Evolutionary conservation across 2,113 vertebrate genomes (phyloP), one percentile per base, ranked within the genome.

Genomic region (Sceloporus tristichus): DNA sequence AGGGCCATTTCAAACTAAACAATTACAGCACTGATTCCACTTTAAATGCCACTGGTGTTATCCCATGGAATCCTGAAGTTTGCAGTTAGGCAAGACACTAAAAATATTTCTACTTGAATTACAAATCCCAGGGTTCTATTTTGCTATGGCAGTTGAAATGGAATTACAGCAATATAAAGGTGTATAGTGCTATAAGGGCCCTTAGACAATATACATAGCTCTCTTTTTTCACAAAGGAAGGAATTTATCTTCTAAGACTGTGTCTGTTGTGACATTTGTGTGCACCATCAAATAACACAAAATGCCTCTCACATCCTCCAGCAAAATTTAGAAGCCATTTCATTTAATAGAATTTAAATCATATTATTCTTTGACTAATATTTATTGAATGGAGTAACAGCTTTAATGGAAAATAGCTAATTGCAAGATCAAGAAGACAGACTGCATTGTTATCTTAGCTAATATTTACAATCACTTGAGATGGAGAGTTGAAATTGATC

Each of bases 401-500:
- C 29, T 34, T 27, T 54, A 56, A 79, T 71, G n/a, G 11, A 86
- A 79, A 54, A 11, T 9, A 78, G 70, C 40, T 42, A 56, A 78
- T 34, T 48, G 62, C 40, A 78, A 53, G 16, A 23, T 79, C 78
- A 70, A 56, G 65, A 56, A 56, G 42, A 56, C 18, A 65, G 48
- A 71, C 68, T 71, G 1, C 77, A 56, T 13, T 38, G 77, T 71
- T 86, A 79, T 40, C 85, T 79, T 65, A 27, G 76, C n/a, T 54
- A 79, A 79, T 86, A 86, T 86, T 86, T 86, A 56, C 76, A 86
- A 56, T 77, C 34, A 71, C 66, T 79, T 86, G 5, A 53, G 18
- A n/a, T 16, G 29, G 48, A 34, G n/a, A 68, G 75, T 54, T 70
- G 29, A 54, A 66, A 82, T 48, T 27, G 59, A 53, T 53, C 62